Evolutionary conservation across 2,113 vertebrate species (phyloP).

Genomic region (Upupa epops): DNA sequence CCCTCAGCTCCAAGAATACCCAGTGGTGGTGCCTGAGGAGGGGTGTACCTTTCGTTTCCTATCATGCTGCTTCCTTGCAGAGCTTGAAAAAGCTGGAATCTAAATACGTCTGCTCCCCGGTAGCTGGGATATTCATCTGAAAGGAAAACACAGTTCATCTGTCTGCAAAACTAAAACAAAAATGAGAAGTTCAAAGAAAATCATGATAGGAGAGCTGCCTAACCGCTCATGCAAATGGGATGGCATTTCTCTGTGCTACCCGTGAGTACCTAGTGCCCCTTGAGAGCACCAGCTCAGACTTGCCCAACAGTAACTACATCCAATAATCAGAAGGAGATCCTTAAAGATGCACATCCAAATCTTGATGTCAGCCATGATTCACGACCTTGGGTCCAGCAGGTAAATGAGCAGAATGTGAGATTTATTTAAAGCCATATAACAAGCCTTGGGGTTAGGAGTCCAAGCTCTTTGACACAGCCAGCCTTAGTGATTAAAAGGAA

Average conservation of each 20-base stretch:
- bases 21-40: not conserved
- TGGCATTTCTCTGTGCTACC: not conserved
- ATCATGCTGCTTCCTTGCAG: not conserved
- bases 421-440: constrained; percentile 35
- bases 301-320: not conserved
- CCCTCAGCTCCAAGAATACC: not conserved
- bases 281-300: not conserved
- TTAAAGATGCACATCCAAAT: not conserved
- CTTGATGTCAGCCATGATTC: not conserved
- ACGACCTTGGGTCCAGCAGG: not conserved
- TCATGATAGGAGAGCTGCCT: not conserved
- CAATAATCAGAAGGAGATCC: not conserved
- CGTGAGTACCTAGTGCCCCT: rapidly evolving
- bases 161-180: not conserved
- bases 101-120: not conserved
- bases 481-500: constrained; percentile 40
- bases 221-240: not conserved
- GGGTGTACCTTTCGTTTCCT: not conserved
- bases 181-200: not conserved
- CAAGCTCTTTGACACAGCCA: constrained; percentile 33
- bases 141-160: not conserved
- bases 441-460: constrained; percentile 23
- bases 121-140: not conserved
- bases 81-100: not conserved
- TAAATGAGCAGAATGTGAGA: constrained; percentile 24